These are phyloP conservation scores for Epizoanthus ramosus DNA, from an alignment of 92 coral and sea anemone genomes.

Conservation along the genomic window DNA sequence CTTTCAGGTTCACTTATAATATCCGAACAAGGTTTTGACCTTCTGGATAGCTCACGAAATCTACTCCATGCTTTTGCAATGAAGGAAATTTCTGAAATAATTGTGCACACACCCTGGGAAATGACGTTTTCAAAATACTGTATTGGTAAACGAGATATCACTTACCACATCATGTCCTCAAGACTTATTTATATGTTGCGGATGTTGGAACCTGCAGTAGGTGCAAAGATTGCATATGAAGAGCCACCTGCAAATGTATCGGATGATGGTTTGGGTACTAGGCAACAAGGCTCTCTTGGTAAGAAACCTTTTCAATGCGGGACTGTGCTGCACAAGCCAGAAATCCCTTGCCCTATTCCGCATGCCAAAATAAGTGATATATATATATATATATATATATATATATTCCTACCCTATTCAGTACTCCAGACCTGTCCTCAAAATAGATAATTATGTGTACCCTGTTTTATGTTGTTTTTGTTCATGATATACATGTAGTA, in stretches of 20 bases:
- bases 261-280: conserved; percentile 46
- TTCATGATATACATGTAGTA: too few species aligned
- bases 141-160: conserved; percentile 78
- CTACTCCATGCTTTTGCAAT: conserved; percentile 59
- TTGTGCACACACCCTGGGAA: conserved; percentile 92
- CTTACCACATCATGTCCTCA: conserved; percentile 81
- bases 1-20: conserved; percentile 76
- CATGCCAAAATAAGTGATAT: too few species aligned
- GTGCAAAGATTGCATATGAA: conserved; percentile 73
- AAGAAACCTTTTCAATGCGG: not conserved
- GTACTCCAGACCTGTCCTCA: too few species aligned
- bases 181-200: conserved; percentile 80
- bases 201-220: conserved; percentile 67
- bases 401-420: too few species aligned
- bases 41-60: conserved; percentile 59
- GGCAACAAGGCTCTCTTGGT: conserved; percentile 19
- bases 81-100: conserved; percentile 76
- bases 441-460: too few species aligned
- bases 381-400: too few species aligned
- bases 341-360: too few species aligned
- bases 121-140: conserved; percentile 62
- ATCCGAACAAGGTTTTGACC: conserved; percentile 60
- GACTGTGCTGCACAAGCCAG: too few species aligned
- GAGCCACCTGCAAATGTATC: conserved; percentile 64
- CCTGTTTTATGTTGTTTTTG: too few species aligned